Evolutionary conservation across 92 coral and sea anemone species (phyloP).

Genomic region (Umimayanthus chanpuru): DNA sequence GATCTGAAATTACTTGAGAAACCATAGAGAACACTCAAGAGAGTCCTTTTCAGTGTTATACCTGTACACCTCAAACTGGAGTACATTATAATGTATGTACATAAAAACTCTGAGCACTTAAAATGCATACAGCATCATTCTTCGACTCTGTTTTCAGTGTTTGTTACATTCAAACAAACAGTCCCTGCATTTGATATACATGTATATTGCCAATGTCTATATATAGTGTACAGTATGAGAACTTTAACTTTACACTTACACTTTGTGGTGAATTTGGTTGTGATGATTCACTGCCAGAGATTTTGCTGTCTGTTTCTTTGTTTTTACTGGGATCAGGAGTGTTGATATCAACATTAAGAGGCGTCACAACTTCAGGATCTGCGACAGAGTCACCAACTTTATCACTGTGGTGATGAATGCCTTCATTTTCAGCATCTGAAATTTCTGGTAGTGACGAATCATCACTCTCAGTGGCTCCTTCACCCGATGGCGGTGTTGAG

Average conservation of each 20-base stretch:
- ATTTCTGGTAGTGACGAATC: slow-evolving; percentile 32
- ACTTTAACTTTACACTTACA: slow-evolving; percentile 11
- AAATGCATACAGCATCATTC: too few species aligned
- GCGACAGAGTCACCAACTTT: not conserved
- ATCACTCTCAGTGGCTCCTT: slow-evolving; percentile 31
- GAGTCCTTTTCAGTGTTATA: too few species aligned
- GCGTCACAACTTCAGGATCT: not conserved
- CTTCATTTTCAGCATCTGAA: slow-evolving; percentile 35
- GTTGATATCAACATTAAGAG: not conserved
- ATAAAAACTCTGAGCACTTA: too few species aligned
- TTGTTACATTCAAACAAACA: too few species aligned
- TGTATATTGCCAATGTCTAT: too few species aligned
- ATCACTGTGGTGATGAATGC: not conserved
- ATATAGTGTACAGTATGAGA: too few species aligned
- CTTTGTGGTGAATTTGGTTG: not conserved
- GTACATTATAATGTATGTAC: too few species aligned
- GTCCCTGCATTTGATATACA: too few species aligned
- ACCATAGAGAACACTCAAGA: too few species aligned
- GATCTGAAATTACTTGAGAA: too few species aligned
- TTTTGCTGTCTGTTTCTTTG: not conserved
- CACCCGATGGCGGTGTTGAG: slow-evolving; percentile 42
- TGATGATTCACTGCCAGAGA: not conserved
- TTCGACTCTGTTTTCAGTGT: too few species aligned
- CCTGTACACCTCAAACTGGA: too few species aligned
- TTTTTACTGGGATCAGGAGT: not conserved